Conservation (phyloP, 2,888 invertebrate species). For the Chesias legatella region DNA sequence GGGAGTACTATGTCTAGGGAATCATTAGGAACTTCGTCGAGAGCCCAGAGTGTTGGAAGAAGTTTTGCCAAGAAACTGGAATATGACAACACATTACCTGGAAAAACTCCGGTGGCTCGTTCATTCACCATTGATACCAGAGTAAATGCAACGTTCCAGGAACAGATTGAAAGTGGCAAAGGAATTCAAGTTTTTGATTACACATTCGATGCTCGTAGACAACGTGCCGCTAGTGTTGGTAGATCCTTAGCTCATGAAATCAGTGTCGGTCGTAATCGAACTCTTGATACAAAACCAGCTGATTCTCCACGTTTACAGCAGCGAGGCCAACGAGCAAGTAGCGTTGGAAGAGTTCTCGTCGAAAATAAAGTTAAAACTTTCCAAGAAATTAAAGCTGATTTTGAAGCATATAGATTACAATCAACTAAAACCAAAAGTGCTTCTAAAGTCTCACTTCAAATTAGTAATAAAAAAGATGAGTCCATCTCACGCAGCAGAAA, state of each 20-base stretch:
- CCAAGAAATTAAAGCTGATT: conserved; percentile 62
- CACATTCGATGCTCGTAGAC: conserved; percentile 48
- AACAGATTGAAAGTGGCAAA: conserved; percentile 36
- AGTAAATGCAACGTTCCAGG: conserved; percentile 59
- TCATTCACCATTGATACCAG: conserved; percentile 67
- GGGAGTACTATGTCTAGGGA: conserved; percentile 26
- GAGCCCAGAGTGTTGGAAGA: conserved; percentile 35
- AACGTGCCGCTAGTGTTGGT: conserved; percentile 66
- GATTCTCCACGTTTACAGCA: conserved; percentile 45
- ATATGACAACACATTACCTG: conserved; percentile 39
- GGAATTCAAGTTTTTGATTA: conserved; percentile 37
- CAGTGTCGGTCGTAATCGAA: conserved; percentile 25
- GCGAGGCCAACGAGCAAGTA: conserved; percentile 55
- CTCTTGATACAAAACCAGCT: conserved; percentile 4
- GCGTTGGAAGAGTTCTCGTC: conserved; percentile 53
- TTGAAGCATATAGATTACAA: conserved; percentile 45
- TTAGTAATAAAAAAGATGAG: conserved; percentile 18
- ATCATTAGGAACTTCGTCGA: conserved; percentile 23
- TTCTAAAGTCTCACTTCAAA: conserved; percentile 16
- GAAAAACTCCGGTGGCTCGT: conserved; percentile 45
- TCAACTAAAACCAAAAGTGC: conserved; percentile 18
- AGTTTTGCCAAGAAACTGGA: conserved; percentile 19
- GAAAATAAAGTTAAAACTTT: conserved; percentile 41
- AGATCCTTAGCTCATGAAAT: conserved; percentile 40
- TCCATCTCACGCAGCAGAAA: conserved; percentile 30